These are phyloP conservation scores for Eustalomyia histrio DNA, from an alignment of 2,888 invertebrate species.

Conservation along the genomic window DNA sequence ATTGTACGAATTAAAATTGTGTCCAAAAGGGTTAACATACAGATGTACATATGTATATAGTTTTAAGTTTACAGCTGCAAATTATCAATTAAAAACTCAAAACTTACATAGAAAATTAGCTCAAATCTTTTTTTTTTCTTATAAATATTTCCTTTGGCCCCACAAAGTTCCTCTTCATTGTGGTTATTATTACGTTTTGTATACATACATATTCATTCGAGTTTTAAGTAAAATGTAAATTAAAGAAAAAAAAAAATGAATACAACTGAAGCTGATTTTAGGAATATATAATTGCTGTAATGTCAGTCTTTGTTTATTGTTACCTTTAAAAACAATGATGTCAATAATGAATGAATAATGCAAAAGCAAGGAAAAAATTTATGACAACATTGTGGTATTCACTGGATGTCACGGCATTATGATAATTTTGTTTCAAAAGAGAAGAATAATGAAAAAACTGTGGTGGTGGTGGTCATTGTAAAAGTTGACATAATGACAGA, in stretches of 20 bases:
- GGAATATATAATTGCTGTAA: neutral
- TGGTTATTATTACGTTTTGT: too few relatives aligned
- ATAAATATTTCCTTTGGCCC: too few relatives aligned
- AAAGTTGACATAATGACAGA: neutral
- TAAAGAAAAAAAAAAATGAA: neutral
- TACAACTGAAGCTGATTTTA: neutral
- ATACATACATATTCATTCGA: too few relatives aligned
- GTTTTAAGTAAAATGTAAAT: too few relatives aligned
- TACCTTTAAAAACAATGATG: slow-evolving; percentile 36
- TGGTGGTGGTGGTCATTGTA: slow-evolving; percentile 1
- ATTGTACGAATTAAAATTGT: too few relatives aligned
- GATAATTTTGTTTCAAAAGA: neutral
- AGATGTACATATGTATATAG: too few relatives aligned
- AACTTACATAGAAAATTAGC: too few relatives aligned
- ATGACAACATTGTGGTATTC: slow-evolving; percentile 5
- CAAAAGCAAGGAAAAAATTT: neutral
- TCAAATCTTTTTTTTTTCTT: too few relatives aligned
- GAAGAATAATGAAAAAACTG: neutral
- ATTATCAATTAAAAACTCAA: too few relatives aligned
- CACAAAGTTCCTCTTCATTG: too few relatives aligned
- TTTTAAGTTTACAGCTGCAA: too few relatives aligned
- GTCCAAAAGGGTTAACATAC: too few relatives aligned
- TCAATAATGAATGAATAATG: slow-evolving; percentile 40
- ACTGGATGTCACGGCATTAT: neutral
- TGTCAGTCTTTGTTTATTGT: slow-evolving; percentile 4